Evolutionary conservation across 2,888 invertebrate species (phyloP), one percentile per base, ranked within the genome.

Genomic region (Carpatolechia fugitivella): DNA sequence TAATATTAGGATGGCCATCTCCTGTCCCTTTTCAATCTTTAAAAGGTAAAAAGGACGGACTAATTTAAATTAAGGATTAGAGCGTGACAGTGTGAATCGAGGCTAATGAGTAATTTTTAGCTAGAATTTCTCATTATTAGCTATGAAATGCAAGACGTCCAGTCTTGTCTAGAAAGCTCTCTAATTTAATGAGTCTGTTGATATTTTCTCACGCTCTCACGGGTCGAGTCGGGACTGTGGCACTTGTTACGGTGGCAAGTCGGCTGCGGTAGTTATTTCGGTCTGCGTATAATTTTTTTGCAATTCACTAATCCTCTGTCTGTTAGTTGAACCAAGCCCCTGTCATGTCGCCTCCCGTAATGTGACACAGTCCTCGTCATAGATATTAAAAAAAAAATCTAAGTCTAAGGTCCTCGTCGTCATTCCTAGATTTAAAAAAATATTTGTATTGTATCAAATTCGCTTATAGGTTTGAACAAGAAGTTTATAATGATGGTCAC

Each of bases 191-290:
- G 60, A 57, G 62, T 63, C 66, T 54, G 49, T 55, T 60, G 57
- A 64, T 60, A 63, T 71, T 79, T 76, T 72, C 77, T 76, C 78
- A 72, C 69, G 75, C 67, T 69, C 59, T 61, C 49, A 54, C 56
- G 48, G 61, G 59, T 64, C 61, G 65, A 64, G 65, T 68, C 59
- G 60, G 61, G 55, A 60, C 61, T 65, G 56, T 53, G 57, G 56
- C 38, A 36, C 49, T 56, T 47, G 56, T 59, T 59, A 56, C 35
- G 41, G 54, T 46, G 51, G 51, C 54, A 61, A 66, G 65, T 61
- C 36, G 40, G 29, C 30, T 29, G n/a, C 36, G 40, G 29, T 16
- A 30, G n/a, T 24, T 36, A 20, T 41, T 30, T 31, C 41, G n/a
- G 52, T 41, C 18, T 30, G 20, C 31, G 40, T 30, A 52, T 52